phyloP scores from a whole-genome alignment of 1,140 invertebrate species.

The Steinernema khuongi region DNA sequence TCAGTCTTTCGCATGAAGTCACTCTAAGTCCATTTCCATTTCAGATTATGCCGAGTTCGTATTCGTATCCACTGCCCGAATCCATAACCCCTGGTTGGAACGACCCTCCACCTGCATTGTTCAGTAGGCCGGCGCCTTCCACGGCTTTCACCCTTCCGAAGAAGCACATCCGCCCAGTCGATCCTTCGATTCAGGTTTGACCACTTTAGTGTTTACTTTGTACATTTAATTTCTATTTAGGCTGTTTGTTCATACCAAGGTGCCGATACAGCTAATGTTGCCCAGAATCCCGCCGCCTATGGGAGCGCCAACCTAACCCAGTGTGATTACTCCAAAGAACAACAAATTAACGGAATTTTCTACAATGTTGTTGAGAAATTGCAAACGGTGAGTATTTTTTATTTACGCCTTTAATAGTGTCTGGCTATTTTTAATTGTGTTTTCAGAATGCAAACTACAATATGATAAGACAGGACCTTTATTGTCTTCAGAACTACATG shows the following conservation, averaged over 20 bases:
- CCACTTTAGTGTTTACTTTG: not conserved
- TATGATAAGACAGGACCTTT: not conserved
- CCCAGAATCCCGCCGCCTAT: not conserved
- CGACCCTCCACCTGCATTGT: not conserved
- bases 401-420: not conserved
- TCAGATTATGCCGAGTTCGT: not conserved
- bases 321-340: not conserved
- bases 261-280: not conserved
- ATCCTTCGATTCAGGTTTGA: not conserved
- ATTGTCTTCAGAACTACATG: not conserved
- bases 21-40: too few relatives aligned
- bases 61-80: not conserved
- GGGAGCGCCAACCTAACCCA: not conserved
- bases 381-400: not conserved
- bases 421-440: too few relatives aligned
- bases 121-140: not conserved
- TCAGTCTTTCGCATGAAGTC: too few relatives aligned
- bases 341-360: not conserved
- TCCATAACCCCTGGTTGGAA: not conserved
- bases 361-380: not conserved
- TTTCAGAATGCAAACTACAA: not conserved
- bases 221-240: not conserved
- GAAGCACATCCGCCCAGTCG: not conserved
- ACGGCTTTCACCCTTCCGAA: not conserved
- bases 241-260: not conserved